Evolutionary conservation across 2,888 invertebrate genomes (phyloP), one percentile per base, ranked within the genome.

Genomic region (Lochmaea crataegi): DNA sequence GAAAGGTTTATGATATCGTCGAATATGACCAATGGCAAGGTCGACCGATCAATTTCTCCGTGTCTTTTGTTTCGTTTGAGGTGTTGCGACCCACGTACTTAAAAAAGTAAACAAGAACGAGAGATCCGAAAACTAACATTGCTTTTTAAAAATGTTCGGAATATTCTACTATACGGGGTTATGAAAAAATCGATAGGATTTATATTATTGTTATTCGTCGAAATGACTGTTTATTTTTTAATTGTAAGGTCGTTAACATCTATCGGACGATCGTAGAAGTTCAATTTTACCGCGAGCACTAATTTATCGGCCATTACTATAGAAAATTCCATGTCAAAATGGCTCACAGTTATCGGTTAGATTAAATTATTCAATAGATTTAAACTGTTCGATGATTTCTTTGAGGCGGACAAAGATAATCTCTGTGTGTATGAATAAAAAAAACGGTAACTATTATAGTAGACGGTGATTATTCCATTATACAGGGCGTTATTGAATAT

Each of bases 251-350:
- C 69, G 45, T 70, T 70, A 70, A 64, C 64, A 65, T 53, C 57
- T 69, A 51, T 65, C 65, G 60, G 16, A 18, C 26, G 12, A 51
- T 42, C 38, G 42, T 57, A 41, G 68, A 64, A 60, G 58, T 63
- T 67, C 38, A 63, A 72, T 68, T 67, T 48, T 26, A 72, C 63
- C 68, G 65, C 58, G 58, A 51, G 18, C 41, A 65, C 68, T 69
- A 65, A 69, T 73, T 73, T 73, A 73, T 73, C 60, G 57, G 57
- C 68, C 69, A 65, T 73, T 73, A 73, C 69, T 57, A 45, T 64
- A 65, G 73, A 69, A 73, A 68, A 68, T 68, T 53, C 65, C 73
- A 69, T 65, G 64, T 70, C 64, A 56, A 38, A 70, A 70, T 56
- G 56, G 53, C 64, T 57, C 42, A 42, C 69, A 42, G 64, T 70